Percentiles rank a stretch among this genome's conserved stretches.
Evolutionary conservation across 1,140 invertebrate genomes (phyloP).

Genomic region (Harlomillsia oculata): DNA sequence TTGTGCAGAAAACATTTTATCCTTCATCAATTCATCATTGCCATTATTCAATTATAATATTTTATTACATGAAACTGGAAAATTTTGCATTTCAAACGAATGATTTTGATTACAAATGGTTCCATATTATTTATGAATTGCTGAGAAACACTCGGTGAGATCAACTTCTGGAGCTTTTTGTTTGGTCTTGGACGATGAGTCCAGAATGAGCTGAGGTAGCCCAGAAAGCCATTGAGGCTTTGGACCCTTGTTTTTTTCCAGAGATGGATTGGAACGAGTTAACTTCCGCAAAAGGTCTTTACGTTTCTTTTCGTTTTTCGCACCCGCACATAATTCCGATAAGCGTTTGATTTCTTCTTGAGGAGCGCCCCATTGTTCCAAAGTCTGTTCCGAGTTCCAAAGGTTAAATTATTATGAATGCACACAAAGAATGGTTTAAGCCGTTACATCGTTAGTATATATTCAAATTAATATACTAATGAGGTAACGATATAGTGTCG

Average conservation of each 20-base stretch:
- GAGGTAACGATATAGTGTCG: too few relatives aligned
- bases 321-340: background rate
- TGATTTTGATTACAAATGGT: background rate
- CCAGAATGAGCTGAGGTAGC: slow-evolving; percentile 10
- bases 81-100: background rate
- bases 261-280: slow-evolving; percentile 7
- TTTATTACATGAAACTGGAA: too few relatives aligned
- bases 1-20: background rate
- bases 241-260: slow-evolving; percentile 15
- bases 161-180: slow-evolving; percentile 20
- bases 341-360: slow-evolving; percentile 11
- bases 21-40: too few relatives aligned
- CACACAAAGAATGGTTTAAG: too few relatives aligned
- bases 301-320: slow-evolving; percentile 20
- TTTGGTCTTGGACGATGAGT: background rate
- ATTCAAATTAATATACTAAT: too few relatives aligned
- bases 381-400: too few relatives aligned
- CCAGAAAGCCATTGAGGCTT: slow-evolving; percentile 21
- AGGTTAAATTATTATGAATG: too few relatives aligned
- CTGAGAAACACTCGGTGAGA: slow-evolving; percentile 32
- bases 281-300: slow-evolving; percentile 23
- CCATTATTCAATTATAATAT: too few relatives aligned
- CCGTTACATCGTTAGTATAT: too few relatives aligned
- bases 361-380: slow-evolving; percentile 25
- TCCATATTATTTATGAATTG: slow-evolving; percentile 23